Evolutionary conservation across 2,113 vertebrate species (phyloP).

Genomic region (Caloenas nicobarica): DNA sequence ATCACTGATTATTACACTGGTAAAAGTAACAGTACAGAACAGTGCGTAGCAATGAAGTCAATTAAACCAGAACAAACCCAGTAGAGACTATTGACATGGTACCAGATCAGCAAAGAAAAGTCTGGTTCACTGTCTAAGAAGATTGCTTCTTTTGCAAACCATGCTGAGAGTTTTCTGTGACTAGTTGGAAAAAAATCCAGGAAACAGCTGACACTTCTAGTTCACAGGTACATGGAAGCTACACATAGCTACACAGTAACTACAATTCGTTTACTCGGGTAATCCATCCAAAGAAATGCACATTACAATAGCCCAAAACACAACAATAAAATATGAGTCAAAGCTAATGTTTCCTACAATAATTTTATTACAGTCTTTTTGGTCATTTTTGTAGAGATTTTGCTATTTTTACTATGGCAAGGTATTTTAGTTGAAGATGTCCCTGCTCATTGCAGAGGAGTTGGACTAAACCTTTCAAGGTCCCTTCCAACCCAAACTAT

Average conservation of each 20-base stretch:
- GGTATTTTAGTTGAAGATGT: no score
- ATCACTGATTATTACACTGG: not conserved
- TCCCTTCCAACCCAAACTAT: no score
- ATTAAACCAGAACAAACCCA: not conserved
- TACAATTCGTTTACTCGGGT: not conserved
- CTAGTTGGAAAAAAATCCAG: not conserved
- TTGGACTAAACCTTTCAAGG: no score
- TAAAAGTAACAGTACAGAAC: slow-evolving; percentile 11
- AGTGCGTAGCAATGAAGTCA: not conserved
- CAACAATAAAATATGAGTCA: accelerated
- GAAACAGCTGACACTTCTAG: not conserved
- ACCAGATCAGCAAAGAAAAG: not conserved
- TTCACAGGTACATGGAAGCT: not conserved
- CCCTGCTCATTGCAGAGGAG: no score
- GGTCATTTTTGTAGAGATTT: not conserved
- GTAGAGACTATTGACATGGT: not conserved
- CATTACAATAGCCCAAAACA: not conserved
- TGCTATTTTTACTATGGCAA: not conserved
- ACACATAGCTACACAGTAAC: accelerated
- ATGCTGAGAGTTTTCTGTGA: not conserved
- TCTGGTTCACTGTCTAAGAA: not conserved
- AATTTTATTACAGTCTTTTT: not conserved
- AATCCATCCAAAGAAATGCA: not conserved
- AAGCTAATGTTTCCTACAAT: not conserved
- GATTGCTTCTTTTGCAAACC: not conserved